These are phyloP conservation scores for Nineta flava DNA, from an alignment of 2,888 invertebrate species.

Conservation along the genomic window DNA sequence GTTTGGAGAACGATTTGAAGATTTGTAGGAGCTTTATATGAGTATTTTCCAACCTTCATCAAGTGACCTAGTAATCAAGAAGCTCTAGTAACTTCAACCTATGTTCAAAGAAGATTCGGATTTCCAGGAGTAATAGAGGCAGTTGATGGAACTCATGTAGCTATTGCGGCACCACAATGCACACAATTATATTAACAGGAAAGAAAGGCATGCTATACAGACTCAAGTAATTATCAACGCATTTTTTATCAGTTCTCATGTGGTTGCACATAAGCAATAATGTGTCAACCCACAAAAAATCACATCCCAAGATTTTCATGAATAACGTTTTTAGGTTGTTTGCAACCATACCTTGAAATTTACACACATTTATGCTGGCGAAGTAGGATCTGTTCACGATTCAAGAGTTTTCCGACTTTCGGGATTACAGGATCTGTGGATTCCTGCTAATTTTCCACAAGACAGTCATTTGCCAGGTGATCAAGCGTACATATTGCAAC, in stretches of 20 bases:
- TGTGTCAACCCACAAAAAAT: no score
- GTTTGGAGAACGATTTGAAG: constrained; percentile 11
- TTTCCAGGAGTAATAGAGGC: constrained; percentile 10
- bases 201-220: constrained; percentile 8
- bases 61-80: constrained; percentile 12
- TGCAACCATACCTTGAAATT: constrained; percentile 10
- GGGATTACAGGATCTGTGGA: constrained; percentile 9
- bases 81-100: constrained; percentile 4
- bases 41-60: constrained; percentile 11
- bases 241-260: not conserved
- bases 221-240: constrained; percentile 4
- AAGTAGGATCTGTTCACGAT: constrained; percentile 12
- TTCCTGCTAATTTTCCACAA: constrained; percentile 1
- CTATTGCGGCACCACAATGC: constrained; percentile 3
- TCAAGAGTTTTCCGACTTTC: constrained; percentile 10
- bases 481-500: not conserved
- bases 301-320: not conserved
- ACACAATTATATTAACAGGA: constrained; percentile 7
- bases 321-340: constrained; percentile 8
- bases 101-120: constrained; percentile 3
- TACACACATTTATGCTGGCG: constrained; percentile 9
- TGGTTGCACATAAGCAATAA: no score
- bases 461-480: constrained; percentile 1
- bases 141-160: constrained; percentile 10
- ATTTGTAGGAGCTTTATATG: constrained; percentile 10